A percentile compares a stretch with the other conserved stretches of the same genome.
These are phyloP conservation scores for Drosophila ercepeae DNA, from an alignment of 1,140 invertebrate genomes.

Conservation along the genomic window DNA sequence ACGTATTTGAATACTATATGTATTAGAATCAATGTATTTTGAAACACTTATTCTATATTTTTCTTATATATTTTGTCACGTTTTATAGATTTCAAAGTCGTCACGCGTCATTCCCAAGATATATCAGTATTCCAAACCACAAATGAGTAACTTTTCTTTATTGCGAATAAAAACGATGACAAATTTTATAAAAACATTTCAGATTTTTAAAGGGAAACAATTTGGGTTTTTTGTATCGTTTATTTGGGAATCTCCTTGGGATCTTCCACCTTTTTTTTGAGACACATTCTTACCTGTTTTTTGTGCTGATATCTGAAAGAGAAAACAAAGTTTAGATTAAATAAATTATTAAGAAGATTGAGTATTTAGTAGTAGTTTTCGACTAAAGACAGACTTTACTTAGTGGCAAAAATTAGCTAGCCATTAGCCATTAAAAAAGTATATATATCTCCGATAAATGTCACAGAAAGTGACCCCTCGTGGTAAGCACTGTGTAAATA, in stretches of 20 bases:
- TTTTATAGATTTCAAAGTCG: background rate
- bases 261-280: too few species aligned
- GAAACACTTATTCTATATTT: background rate
- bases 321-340: too few species aligned
- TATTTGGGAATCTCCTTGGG: too few species aligned
- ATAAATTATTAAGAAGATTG: too few species aligned
- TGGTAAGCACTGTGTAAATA: background rate
- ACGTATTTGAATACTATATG: too few species aligned
- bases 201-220: too few species aligned
- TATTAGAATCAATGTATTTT: too few species aligned
- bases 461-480: background rate
- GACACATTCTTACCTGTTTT: too few species aligned
- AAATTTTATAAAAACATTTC: background rate
- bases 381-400: background rate
- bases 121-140: background rate
- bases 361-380: too few species aligned
- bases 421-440: background rate
- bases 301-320: too few species aligned
- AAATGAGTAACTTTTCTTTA: background rate
- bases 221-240: too few species aligned
- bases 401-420: too few species aligned
- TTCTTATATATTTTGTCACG: background rate
- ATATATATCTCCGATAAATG: background rate
- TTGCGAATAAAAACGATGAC: background rate
- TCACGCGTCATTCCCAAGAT: background rate